Evolutionary conservation across 2,888 invertebrate genomes (phyloP), one percentile per base, ranked within the genome.

Genomic region (Hypolimnas misippus): DNA sequence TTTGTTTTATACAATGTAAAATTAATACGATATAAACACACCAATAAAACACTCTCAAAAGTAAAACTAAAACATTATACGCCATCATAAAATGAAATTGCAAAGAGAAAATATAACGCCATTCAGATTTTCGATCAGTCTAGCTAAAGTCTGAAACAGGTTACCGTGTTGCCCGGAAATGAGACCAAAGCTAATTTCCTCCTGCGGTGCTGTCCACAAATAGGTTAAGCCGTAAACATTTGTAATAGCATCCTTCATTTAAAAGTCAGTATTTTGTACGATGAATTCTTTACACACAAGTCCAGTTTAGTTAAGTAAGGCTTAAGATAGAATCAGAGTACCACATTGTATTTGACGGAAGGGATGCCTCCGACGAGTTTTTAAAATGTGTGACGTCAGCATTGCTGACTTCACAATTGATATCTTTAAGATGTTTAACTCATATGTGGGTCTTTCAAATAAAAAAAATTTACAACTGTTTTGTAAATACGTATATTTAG

Each of bases 141-240:
- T 19, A 19, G 19, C 44, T 46, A 10, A 21, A 44, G 12, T 4
- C 19, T 21, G 44, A 19, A 44, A 44, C 19, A 21, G 2, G 44
- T 19, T 46, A n/a, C 19, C 44, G 38, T 17, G 35, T 16, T 40
- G 51, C 51, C 50, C 25, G 61, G 61, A 56, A 51, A 62, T 62
- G 31, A 50, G 50, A 42, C 40, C 51, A 40, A 62, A 56, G 50
- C 56, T 56, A 51, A 62, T 62, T 62, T 62, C 61, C 61, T 56
- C 49, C 14, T 14, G 14, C 21, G n/a, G 16, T 29, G 29, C 29
- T 25, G 49, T 14, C 49, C 49, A 49, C 29, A 29, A 49, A 25
- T 14, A 49, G 25, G n/a, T 49, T 29, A 49, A 49, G 0, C 21
- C n/a, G 10, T 49, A 49, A 46, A 25, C 7, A 25, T 25, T 49